Evolutionary conservation across 2,888 invertebrate genomes (phyloP).

Genomic region (Acholoe squamosa): DNA sequence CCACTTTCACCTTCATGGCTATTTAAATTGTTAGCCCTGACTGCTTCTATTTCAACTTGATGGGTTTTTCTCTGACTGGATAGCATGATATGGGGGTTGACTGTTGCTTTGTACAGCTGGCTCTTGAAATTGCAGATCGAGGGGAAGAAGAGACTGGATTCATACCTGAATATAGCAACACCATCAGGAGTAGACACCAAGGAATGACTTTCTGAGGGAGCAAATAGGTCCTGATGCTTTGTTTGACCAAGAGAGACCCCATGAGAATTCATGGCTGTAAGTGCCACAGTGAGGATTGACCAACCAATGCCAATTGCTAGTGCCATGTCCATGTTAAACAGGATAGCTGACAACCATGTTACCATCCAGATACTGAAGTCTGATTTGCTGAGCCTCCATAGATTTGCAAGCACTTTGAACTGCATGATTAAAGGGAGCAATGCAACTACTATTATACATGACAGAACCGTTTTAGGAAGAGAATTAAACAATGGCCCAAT

Average conservation of each 20-base stretch:
- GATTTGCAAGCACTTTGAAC: slow-evolving; percentile 86
- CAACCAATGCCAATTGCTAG: slow-evolving; percentile 78
- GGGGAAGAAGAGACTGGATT: slow-evolving; percentile 80
- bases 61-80: neutral
- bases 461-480: slow-evolving; percentile 81
- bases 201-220: neutral
- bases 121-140: slow-evolving; percentile 81
- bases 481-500: slow-evolving; percentile 79
- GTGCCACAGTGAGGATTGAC: slow-evolving; percentile 77
- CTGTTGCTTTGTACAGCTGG: slow-evolving; percentile 76
- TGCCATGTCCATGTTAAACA: slow-evolving; percentile 80
- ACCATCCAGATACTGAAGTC: slow-evolving; percentile 87
- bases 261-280: slow-evolving; percentile 78
- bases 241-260: slow-evolving; percentile 77
- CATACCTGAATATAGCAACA: slow-evolving; percentile 79
- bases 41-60: neutral
- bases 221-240: slow-evolving; percentile 59
- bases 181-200: slow-evolving; percentile 68
- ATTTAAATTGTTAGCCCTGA: too few species aligned
- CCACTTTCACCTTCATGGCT: neutral
- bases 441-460: slow-evolving; percentile 83
- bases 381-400: slow-evolving; percentile 90
- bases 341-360: slow-evolving; percentile 77
- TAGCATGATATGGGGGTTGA: slow-evolving; percentile 72
- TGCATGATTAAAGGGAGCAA: slow-evolving; percentile 86